Conservation (phyloP, 2,888 invertebrate genomes). For the Drosophila peninsularis region DNA sequence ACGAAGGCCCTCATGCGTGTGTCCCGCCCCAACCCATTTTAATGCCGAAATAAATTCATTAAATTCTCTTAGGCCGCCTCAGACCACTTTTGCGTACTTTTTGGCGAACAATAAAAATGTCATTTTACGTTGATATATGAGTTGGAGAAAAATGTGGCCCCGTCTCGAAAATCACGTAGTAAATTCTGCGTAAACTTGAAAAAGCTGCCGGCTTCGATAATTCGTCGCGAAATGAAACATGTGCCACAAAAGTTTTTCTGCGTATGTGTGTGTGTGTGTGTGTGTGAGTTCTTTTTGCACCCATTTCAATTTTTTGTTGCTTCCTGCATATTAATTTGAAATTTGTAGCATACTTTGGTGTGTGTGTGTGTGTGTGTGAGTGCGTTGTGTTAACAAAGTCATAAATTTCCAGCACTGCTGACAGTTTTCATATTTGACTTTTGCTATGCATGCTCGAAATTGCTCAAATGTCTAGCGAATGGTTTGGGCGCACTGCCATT, state of each 20-base stretch:
- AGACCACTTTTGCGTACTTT: conserved; percentile 27
- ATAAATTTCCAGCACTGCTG: conserved; percentile 71
- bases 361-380: conserved; percentile 14
- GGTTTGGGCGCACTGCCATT: conserved; percentile 13
- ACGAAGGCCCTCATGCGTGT: conserved; percentile 34
- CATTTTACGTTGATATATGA: conserved; percentile 74
- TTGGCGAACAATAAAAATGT: conserved; percentile 73
- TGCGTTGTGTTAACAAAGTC: conserved; percentile 72
- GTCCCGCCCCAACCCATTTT: conserved; percentile 19
- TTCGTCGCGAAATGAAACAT: conserved; percentile 68
- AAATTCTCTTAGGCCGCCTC: conserved; percentile 44
- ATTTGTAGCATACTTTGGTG: conserved; percentile 75
- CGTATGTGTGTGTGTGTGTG: not conserved
- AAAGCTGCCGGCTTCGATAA: conserved; percentile 64
- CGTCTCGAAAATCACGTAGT: conserved; percentile 68
- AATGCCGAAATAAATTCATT: conserved; percentile 64
- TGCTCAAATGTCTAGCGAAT: conserved; percentile 49
- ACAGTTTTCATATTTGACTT: conserved; percentile 80
- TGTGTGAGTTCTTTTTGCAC: conserved; percentile 36
- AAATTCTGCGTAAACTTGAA: conserved; percentile 68
- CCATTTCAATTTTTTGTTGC: conserved; percentile 56
- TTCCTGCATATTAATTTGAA: conserved; percentile 73
- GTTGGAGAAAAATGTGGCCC: conserved; percentile 29
- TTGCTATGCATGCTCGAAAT: conserved; percentile 69
- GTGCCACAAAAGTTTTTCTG: conserved; percentile 26